Evolutionary conservation across 2,888 invertebrate genomes (phyloP), one percentile per base, ranked within the genome.

Genomic region (Acanthoscelides obtectus): DNA sequence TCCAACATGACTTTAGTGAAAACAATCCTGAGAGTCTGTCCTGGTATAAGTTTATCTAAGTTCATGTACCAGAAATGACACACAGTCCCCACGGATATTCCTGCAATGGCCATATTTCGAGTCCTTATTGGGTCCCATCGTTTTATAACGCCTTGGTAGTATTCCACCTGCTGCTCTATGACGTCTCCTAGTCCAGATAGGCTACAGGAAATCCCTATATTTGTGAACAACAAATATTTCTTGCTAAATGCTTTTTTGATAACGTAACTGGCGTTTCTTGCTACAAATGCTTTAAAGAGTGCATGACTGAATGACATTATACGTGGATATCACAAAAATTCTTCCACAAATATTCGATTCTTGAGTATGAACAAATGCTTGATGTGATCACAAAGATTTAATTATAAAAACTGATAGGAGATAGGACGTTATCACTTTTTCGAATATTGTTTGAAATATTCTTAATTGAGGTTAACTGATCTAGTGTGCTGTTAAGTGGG

Each of bases 1-100:
- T 97, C 97, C 22, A 94, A 81, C 0, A 94, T 69, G 66, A 97
- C 89, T 87, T 97, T 97, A 82, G 93, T 93, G 5, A 91, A 76
- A 0, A 94, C 92, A 79, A 89, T 88, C 12, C 81, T 81, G 5
- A 94, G 80, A 0, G 90, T 87, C 78, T 90, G 88, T 0, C 94
- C 95, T 0, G 94, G 91, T 64, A 95, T 84, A 75, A 88, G 85
- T 79, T 86, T 87, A 81, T 97, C 97, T 72, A 97, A 86, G 75
- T 90, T 87, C 72, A 89, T 88, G 83, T 97, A 97, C 95, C 96
- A 97, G 82, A 91, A 91, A 83, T 97, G 97, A 80, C 94, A 93
- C 25, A 95, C 86, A 8, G 93, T 84, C 22, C 96, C 97, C 4
- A 95, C 90, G 2, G 92, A 89, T 68, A 91, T 85, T 1, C 96